A percentile compares a stretch with the other conserved stretches of the same genome.
Conservation (phyloP, 2,888 invertebrate genomes). For the Amphimallon solstitiale region DNA sequence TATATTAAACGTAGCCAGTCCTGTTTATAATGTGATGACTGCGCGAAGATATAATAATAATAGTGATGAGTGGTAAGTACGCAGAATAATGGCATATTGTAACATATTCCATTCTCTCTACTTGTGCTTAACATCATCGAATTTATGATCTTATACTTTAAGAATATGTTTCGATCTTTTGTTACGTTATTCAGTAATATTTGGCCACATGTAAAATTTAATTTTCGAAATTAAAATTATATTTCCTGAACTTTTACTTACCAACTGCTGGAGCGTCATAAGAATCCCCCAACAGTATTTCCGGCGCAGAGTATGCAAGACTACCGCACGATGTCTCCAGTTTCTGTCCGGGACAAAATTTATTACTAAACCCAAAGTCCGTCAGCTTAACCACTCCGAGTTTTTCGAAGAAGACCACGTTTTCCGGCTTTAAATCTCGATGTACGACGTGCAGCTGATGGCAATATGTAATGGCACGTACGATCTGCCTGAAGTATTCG, state of each 20-base stretch:
- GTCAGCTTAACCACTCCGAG: conserved; percentile 97
- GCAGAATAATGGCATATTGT: too few species aligned
- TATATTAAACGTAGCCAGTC: too few species aligned
- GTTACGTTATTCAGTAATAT: too few species aligned
- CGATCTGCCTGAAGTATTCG: conserved; percentile 96
- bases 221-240: not conserved
- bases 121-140: too few species aligned
- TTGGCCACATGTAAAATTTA: too few species aligned
- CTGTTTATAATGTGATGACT: too few species aligned
- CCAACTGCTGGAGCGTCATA: conserved; percentile 99
- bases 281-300: conserved; percentile 97
- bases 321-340: conserved; percentile 98
- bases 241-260: conserved; percentile 61
- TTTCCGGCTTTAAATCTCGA: conserved; percentile 98
- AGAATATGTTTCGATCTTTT: too few species aligned
- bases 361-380: conserved; percentile 98
- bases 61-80: too few species aligned
- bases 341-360: conserved; percentile 95
- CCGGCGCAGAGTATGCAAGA: conserved; percentile 98
- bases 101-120: too few species aligned
- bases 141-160: too few species aligned
- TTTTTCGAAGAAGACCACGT: conserved; percentile 99
- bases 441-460: conserved; percentile 90
- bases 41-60: too few species aligned
- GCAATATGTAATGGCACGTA: conserved; percentile 97